Conservation (phyloP, 2,888 invertebrate genomes). For the Emmelina monodactyla region DNA sequence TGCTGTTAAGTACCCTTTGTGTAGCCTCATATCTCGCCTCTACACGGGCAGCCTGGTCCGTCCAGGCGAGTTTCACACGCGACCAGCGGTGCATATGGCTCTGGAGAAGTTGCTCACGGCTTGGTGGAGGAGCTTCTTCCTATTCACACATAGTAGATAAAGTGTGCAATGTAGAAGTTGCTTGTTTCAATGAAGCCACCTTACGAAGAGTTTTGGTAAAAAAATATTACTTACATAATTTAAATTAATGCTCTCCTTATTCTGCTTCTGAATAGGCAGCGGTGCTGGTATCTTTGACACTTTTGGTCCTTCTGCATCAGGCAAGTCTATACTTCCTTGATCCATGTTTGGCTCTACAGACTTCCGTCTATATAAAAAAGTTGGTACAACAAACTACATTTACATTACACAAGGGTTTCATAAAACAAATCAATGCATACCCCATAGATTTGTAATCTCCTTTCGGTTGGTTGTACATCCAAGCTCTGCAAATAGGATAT, state of each 20-base stretch:
- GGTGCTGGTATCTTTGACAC: slow-evolving; percentile 69
- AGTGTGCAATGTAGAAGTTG: too few relatives aligned
- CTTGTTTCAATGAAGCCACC: too few relatives aligned
- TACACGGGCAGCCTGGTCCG: slow-evolving; percentile 71
- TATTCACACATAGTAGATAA: too few relatives aligned
- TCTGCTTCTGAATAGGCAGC: slow-evolving; percentile 57
- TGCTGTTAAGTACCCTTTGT: slow-evolving; percentile 39
- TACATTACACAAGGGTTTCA: not conserved
- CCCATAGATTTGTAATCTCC: slow-evolving; percentile 34
- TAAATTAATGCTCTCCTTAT: slow-evolving; percentile 68
- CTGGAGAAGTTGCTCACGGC: slow-evolving; percentile 66
- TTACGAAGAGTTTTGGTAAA: too few relatives aligned
- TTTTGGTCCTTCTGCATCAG: slow-evolving; percentile 66
- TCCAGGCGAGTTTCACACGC: slow-evolving; percentile 76
- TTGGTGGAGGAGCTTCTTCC: slow-evolving; percentile 63
- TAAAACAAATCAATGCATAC: slow-evolving; percentile 23
- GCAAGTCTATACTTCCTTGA: slow-evolving; percentile 60
- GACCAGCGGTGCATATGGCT: slow-evolving; percentile 76
- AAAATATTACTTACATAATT: slow-evolving; percentile 66
- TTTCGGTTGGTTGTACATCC: slow-evolving; percentile 86
- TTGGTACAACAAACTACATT: too few relatives aligned
- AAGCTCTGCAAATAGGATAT: slow-evolving; percentile 94
- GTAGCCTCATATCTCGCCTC: slow-evolving; percentile 68
- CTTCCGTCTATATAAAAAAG: too few relatives aligned
- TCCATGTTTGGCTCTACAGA: too few relatives aligned